Evolutionary conservation across 2,797 vertebrate genomes (phyloP).

Genomic region (Syndactyla subalaris): DNA sequence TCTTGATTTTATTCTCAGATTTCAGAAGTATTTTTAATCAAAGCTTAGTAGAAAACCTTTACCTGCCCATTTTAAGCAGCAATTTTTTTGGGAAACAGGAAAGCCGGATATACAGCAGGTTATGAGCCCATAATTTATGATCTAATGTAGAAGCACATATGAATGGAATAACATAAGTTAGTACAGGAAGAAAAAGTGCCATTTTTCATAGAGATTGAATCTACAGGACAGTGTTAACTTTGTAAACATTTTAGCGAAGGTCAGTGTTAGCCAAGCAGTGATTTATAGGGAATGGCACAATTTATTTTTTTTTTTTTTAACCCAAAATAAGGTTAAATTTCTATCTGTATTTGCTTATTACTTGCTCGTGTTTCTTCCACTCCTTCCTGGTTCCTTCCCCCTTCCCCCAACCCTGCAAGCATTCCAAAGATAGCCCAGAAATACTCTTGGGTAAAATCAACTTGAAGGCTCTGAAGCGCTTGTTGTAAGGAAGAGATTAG

Average conservation of each 20-base stretch:
- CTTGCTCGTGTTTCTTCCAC: neutral
- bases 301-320: neutral
- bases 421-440: constrained; percentile 52
- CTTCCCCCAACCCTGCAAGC: neutral
- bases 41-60: neutral
- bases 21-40: neutral
- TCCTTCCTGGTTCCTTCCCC: neutral
- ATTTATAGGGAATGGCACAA: neutral
- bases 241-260: neutral
- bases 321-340: neutral
- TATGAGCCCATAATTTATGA: neutral
- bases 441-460: constrained; percentile 58
- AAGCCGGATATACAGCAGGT: neutral
- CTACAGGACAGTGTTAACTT: neutral
- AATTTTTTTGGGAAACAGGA: neutral
- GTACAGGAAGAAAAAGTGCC: neutral
- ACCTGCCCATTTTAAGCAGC: neutral
- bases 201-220: neutral
- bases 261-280: neutral
- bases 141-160: neutral
- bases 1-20: neutral
- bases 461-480: constrained; percentile 1
- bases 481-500: constrained; percentile 55
- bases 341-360: neutral
- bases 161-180: neutral